Evolutionary conservation across 2,888 invertebrate genomes (phyloP).

Genomic region (Cephus runcator): DNA sequence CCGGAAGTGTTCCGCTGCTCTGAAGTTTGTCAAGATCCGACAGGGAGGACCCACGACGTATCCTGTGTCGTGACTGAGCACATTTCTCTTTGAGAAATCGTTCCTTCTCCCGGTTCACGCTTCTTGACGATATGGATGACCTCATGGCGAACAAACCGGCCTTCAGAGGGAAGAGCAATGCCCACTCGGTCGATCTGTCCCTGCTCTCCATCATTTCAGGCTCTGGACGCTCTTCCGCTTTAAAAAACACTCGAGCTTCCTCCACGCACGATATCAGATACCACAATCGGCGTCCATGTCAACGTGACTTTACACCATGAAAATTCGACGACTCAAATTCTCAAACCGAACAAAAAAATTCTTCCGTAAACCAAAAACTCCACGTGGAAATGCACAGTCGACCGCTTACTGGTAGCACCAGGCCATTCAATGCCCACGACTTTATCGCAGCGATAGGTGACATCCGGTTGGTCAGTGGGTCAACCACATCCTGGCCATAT

Average conservation of each 20-base stretch:
- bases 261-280: too few relatives aligned
- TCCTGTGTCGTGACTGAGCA: conserved; percentile 57
- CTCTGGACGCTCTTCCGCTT: background rate
- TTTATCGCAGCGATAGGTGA: conserved; percentile 24
- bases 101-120: conserved; percentile 48
- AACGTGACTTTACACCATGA: too few relatives aligned
- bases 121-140: conserved; percentile 62
- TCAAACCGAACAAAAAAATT: too few relatives aligned
- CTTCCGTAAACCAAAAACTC: too few relatives aligned
- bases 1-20: conserved; percentile 56
- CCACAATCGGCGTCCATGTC: too few relatives aligned
- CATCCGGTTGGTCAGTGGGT: conserved; percentile 22
- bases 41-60: conserved; percentile 78
- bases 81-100: conserved; percentile 35
- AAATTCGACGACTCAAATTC: too few relatives aligned
- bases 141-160: conserved; percentile 70
- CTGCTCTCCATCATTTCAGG: conserved; percentile 58
- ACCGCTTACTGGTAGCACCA: too few relatives aligned
- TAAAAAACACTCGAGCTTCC: too few relatives aligned
- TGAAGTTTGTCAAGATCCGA: conserved; percentile 77
- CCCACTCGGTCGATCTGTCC: conserved; percentile 70
- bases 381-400: too few relatives aligned
- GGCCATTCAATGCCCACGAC: conserved; percentile 10
- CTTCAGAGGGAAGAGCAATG: conserved; percentile 70
- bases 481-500: background rate